phyloP scores from a whole-genome alignment of 2,888 invertebrate genomes.

The Tetheella fluctuosa region DNA sequence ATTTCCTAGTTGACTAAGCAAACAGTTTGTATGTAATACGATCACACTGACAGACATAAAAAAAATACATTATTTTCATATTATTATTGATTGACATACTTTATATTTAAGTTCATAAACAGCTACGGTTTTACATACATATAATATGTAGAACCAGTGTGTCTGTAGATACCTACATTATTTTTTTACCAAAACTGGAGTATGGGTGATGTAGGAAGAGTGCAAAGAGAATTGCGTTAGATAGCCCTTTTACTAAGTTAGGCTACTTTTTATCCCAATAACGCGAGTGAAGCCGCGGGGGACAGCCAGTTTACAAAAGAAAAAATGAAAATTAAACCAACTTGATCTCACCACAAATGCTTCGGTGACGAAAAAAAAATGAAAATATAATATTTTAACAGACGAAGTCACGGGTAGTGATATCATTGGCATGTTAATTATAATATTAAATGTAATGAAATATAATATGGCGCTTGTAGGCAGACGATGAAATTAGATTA shows the following conservation, averaged over 20 bases:
- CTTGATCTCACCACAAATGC: too few species aligned
- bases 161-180: too few species aligned
- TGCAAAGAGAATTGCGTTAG: too few species aligned
- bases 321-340: too few species aligned
- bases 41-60: too few species aligned
- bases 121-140: too few species aligned
- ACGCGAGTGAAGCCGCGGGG: too few species aligned
- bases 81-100: not conserved
- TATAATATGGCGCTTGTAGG: conserved; percentile 4
- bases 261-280: too few species aligned
- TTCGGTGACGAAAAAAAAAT: not conserved
- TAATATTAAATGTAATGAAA: not conserved
- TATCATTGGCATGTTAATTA: not conserved
- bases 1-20: not conserved
- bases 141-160: not conserved
- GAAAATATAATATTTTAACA: not conserved
- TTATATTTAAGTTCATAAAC: not conserved
- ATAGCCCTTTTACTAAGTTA: too few species aligned
- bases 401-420: not conserved
- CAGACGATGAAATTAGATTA: not conserved
- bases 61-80: not conserved
- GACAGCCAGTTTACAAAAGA: too few species aligned
- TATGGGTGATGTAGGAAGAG: too few species aligned
- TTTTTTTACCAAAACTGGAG: too few species aligned
- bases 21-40: not conserved